Evolutionary conservation across 2,797 vertebrate genomes (phyloP), one percentile per base, ranked within the genome.

Genomic region (Chelon labrosus): DNA sequence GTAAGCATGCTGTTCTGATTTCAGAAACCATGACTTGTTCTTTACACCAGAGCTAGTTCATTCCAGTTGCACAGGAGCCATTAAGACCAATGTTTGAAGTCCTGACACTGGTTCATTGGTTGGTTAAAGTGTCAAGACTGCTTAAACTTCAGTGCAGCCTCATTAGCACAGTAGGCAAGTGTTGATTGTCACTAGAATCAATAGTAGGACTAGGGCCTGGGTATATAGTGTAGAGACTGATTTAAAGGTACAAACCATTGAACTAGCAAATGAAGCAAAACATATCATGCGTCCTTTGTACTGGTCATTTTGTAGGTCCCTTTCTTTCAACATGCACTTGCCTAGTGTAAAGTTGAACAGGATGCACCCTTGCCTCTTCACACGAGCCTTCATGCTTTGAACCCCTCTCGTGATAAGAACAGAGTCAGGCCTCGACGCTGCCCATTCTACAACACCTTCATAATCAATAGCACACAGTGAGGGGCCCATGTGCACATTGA

Each of bases 141-240:
- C 50, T 25, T 7, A 42, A 63, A 31, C 53, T 51, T 22, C 47
- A 51, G 53, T 37, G 37, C 25, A 44, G n/a, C 46, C 37, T 37
- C 35, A 52, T 72, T 72, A 64, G 57, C 46, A 56, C 10, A 37
- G 49, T 44, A 42, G 61, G 53, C n/a, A 53, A 54, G 19, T 4
- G 0, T 22, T 42, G 46, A 17, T 31, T 59, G 66, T 31, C 12
- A 54, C 37, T 10, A 16, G 46, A 20, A 58, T 65, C 47, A 17
- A 20, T 13, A 10, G 31, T 25, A 12, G 14, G 31, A 58, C 16
- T 41, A 19, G 19, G 49, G n/a, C 4, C 10, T 67, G 31, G 19
- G 17, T 54, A 12, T 53, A 53, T 22, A 54, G 10, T 44, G 22
- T 12, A 49, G 31, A 35, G 6, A 35, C 6, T 35, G 31, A 35